A percentile compares a stretch with the other conserved stretches of the same genome.
These are phyloP conservation scores for Metridium senile DNA, from an alignment of 92 coral and sea anemone species.

Conservation along the genomic window DNA sequence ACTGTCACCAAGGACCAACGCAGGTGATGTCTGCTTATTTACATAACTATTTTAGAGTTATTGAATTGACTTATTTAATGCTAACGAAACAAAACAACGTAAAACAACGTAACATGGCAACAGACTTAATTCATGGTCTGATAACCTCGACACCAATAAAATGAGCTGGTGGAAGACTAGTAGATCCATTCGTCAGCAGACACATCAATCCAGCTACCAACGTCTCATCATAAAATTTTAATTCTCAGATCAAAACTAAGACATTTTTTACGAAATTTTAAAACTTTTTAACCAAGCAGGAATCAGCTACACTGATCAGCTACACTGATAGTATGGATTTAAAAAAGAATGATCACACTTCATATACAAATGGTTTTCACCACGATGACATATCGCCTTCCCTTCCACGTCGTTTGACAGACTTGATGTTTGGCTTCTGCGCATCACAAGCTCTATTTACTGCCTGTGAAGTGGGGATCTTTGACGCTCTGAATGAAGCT, in stretches of 20 bases:
- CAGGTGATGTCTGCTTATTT: constrained; percentile 2
- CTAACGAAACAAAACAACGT: neutral
- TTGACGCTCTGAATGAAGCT: constrained; percentile 40
- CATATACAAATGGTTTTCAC: neutral
- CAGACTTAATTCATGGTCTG: constrained; percentile 27
- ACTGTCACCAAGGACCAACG: constrained; percentile 14
- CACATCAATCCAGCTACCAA: neutral
- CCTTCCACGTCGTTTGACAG: constrained; percentile 32
- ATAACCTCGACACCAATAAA: constrained; percentile 14
- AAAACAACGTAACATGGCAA: constrained; percentile 24
- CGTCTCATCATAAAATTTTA: neutral
- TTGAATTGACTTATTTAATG: neutral
- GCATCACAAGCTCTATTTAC: constrained; percentile 43
- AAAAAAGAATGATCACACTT: neutral
- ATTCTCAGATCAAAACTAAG: no score
- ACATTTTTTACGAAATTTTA: no score
- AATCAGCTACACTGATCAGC: no score
- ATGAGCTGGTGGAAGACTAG: neutral
- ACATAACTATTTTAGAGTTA: constrained; percentile 24
- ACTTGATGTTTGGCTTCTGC: constrained; percentile 47
- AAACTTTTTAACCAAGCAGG: no score
- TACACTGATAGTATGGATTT: neutral
- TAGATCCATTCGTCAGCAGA: neutral
- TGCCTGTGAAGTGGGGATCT: constrained; percentile 61
- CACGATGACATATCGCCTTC: neutral